These are phyloP conservation scores for Podarcis raffonei DNA, from an alignment of 2,113 vertebrate species.

Conservation along the genomic window DNA sequence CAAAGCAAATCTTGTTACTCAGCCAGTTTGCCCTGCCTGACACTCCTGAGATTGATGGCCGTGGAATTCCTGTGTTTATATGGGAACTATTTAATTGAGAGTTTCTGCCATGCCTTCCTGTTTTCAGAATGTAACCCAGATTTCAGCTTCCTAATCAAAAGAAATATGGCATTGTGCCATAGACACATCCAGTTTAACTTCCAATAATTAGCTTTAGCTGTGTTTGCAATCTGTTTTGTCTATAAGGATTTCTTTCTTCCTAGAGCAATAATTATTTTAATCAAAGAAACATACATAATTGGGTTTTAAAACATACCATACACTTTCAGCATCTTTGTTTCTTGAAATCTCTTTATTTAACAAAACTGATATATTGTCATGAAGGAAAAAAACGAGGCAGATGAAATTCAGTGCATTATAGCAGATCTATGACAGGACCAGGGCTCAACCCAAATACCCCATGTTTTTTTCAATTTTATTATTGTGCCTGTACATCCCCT, in stretches of 20 bases:
- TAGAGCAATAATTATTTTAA: conserved; percentile 2
- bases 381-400: background rate
- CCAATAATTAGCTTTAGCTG: conserved; percentile 33
- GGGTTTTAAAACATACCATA: background rate
- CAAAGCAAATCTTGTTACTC: conserved; percentile 32
- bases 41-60: conserved; percentile 56
- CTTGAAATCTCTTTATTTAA: background rate
- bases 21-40: conserved; percentile 57
- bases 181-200: conserved; percentile 40
- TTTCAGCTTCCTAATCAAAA: conserved; percentile 65
- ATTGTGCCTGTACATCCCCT: no score
- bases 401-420: background rate
- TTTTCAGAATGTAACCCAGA: conserved; percentile 68
- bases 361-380: background rate
- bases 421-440: no score
- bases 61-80: conserved; percentile 75
- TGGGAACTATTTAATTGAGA: conserved; percentile 59
- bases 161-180: conserved; percentile 65
- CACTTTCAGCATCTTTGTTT: fast-evolving
- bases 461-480: background rate
- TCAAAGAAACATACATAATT: background rate
- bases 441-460: background rate
- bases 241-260: background rate
- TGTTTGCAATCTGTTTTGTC: background rate
- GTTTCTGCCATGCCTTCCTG: conserved; percentile 72